Evolutionary conservation across 30 jellyfish, hydroid and myxozoan genomes (phyloP), one percentile per base, ranked within the genome.

Genomic region (Aurelia sp.): DNA sequence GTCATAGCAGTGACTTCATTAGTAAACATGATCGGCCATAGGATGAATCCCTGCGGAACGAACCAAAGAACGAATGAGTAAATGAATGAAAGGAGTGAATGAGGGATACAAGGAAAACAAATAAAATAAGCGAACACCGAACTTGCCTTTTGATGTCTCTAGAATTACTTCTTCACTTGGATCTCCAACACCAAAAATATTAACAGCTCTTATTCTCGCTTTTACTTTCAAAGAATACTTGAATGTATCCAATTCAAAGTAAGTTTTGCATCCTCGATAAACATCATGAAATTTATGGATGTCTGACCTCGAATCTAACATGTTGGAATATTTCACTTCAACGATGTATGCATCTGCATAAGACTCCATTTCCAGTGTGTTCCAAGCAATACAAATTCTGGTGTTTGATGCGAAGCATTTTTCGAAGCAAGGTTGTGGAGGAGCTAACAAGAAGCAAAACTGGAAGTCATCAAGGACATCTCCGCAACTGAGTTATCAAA

Each of bases 191-290:
- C 97, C 97, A 33, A 71, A 68, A 41, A 73, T 30, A 71, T 89
- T 89, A 9, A 89, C 86, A 55, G 89, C 78, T 20, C 67, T 78
- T 2, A 89, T 85, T 61, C 97, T 40, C 9, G 90, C 93, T 44
- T 55, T 65, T 33, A 80, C 50, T n/a, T 66, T 74, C 40, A 77
- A 63, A 11, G 66, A 57, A 78, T 89, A 89, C 20, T 70, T 64
- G 40, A 35, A 35, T 4, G 85, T 53, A 31, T 89, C 97, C 72
- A 51, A 62, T 31, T 81, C 27, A 27, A 69, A 89, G 0, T 22
- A 12, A 53, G 87, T 74, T 73, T 47, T 62, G 47, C 78, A 47
- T 9, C 97, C 97, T 19, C 89, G 88, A 48, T 89, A 89, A 19
- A 81, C 85, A 11, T 63, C 73, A 40, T 33, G 66, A 89, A 70